Evolutionary conservation across 2,113 vertebrate genomes (phyloP), one percentile per base, ranked within the genome.

Genomic region (Gambusia holbrooki): DNA sequence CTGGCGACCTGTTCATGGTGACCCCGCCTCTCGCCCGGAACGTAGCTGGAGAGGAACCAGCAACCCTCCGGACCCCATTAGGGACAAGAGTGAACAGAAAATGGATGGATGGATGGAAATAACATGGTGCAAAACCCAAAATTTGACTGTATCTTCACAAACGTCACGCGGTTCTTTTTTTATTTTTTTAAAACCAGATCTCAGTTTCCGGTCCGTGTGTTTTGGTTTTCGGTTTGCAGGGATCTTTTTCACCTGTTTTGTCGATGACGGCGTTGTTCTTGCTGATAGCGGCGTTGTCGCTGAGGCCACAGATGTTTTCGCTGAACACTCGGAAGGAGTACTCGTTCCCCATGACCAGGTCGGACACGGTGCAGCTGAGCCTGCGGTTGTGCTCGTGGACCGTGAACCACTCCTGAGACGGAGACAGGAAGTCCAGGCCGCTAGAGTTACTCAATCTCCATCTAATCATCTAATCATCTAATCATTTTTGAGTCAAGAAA

Each of bases 261-360:
- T 83, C n/a, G 69, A 98, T 96, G 81, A 80, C 4, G 42, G 96
- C 97, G 0, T 93, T 97, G 93, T 97, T 96, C 92, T 96, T 96
- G 92, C 96, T 95, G 79, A 95, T 1, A 0, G 93, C 94, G 0
- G 95, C 80, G 0, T 74, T 84, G 2, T 97, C 95, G 0, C 97
- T 97, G 76, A 96, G 91, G 40, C 97, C 97, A 1, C 96, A 97
- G 87, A 96, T 85, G 90, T 98, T 98, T 90, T 97, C 94, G 0
- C 93, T 95, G 93, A 77, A 96, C 58, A 97, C 90, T 1, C 96
- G 94, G 88, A 98, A 98, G 58, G 87, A 94, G 83, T 97, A 98
- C 79, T 97, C 95, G 2, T 98, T 98, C 67, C 96, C 97, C 94
- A 98, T 94, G 71, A 98, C 93, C 83, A 98, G 95, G 83, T 98